Base-by-base conservation (phyloP, 2,888 invertebrate species). In the Crioceris asparagi region DNA sequence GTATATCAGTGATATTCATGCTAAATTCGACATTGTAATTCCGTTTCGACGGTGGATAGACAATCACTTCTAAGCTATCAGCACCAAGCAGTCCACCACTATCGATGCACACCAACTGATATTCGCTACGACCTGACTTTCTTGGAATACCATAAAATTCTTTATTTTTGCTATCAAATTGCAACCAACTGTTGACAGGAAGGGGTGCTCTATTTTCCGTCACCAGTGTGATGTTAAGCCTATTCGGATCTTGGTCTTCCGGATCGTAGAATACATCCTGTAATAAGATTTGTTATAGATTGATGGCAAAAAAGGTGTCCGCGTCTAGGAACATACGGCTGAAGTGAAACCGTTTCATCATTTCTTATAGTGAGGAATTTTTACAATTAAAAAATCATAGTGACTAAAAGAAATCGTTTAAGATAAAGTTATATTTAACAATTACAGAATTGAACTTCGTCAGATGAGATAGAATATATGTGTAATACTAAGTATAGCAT, bases 191-290 rank as follows among this genome's bases (percentile, higher is more conserved):
- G 10, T 74, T 69, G 0, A 71, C 54, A 4, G 77, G 74, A 17
- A 88, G 67, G 32, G 75, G 71, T 4, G 73, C 72, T 38, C 82
- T 72, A 51, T 87, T 82, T 47, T 74, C 76, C 40, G 82, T 83
- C 31, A 83, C 70, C 0, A 91, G 67, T 0, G 79, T 75, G 45
- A 93, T 70, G 29, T 74, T 75, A 46, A 93, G 68, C 48, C 76
- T 73, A 29, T 78, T 69, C 0, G 85, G 79, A 44, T 77, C 77
- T 11, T 82, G 82, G 57, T 88, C 88, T 61, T 91, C 87, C 0
- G 80, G 79, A 67, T 92, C 92, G 62, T 79, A 87, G 71, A 92
- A 93, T 2, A 88, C 84, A 57, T 92, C 87, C 74, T 83, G 58
- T 12, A 64, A 62, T 37, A 40, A 43, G 29, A 23, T 21, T 21